Evolutionary conservation across 1,140 invertebrate genomes (phyloP).

Genomic region (Conus betulinus): DNA sequence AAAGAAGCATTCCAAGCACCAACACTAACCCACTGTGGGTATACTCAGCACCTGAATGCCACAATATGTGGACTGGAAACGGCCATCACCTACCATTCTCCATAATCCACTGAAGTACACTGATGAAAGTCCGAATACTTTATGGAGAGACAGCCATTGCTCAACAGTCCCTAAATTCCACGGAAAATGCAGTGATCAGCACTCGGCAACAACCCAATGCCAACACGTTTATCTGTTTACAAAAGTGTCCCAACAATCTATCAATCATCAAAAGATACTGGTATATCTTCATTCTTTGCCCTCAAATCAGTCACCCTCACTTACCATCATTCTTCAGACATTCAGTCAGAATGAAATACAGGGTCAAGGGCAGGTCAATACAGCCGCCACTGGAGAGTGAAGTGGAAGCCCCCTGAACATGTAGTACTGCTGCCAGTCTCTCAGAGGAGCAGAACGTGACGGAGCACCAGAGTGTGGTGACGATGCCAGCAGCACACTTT

Average conservation of each 20-base stretch:
- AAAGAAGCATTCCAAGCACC: too few species aligned
- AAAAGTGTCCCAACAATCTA: neutral
- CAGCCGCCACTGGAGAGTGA: neutral
- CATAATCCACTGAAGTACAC: too few species aligned
- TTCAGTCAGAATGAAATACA: neutral
- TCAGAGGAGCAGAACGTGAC: neutral
- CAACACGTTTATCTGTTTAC: neutral
- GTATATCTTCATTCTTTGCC: neutral
- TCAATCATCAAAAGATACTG: neutral
- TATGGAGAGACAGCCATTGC: too few species aligned
- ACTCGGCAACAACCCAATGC: too few species aligned
- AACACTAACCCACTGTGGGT: too few species aligned
- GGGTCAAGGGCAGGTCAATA: neutral
- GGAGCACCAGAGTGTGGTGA: neutral
- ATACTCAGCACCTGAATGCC: too few species aligned
- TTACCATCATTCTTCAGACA: neutral
- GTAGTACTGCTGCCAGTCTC: conserved; percentile 16
- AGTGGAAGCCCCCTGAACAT: conserved; percentile 3
- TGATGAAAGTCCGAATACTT: too few species aligned
- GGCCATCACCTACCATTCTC: too few species aligned
- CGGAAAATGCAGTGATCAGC: too few species aligned
- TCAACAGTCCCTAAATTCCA: too few species aligned
- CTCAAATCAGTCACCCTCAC: neutral
- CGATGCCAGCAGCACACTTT: neutral
- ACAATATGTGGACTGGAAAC: too few species aligned